These are phyloP conservation scores for Chloromyia formosa DNA, from an alignment of 2,888 invertebrate genomes.

Conservation along the genomic window DNA sequence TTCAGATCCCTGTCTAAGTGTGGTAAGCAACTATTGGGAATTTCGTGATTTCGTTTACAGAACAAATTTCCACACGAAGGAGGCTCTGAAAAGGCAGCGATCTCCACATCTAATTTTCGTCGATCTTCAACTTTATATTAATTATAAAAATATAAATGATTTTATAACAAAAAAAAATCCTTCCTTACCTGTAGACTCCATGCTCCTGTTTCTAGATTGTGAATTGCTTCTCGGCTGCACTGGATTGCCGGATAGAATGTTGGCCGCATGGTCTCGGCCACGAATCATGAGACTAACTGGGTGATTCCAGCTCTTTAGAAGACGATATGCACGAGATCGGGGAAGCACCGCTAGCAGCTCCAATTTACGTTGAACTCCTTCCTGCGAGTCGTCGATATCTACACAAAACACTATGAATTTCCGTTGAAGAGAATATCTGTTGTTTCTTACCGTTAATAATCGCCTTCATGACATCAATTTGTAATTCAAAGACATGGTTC, in stretches of 20 bases:
- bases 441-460: slow-evolving; percentile 74
- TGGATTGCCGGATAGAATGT: slow-evolving; percentile 79
- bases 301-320: slow-evolving; percentile 81
- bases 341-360: slow-evolving; percentile 78
- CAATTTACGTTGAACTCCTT: slow-evolving; percentile 75
- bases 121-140: neutral
- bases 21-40: neutral
- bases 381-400: slow-evolving; percentile 66
- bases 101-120: neutral
- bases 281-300: slow-evolving; percentile 79
- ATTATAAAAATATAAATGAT: neutral
- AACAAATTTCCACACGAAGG: slow-evolving; percentile 21
- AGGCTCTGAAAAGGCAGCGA: too few relatives aligned
- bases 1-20: neutral
- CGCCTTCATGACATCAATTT: slow-evolving; percentile 86
- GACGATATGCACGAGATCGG: slow-evolving; percentile 78
- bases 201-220: slow-evolving; percentile 39
- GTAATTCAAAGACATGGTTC: slow-evolving; percentile 84
- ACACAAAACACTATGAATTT: too few relatives aligned
- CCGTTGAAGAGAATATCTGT: neutral
- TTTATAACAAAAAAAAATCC: neutral
- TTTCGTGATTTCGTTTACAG: slow-evolving; percentile 18
- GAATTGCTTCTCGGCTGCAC: slow-evolving; percentile 54
- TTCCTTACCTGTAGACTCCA: slow-evolving; percentile 41
- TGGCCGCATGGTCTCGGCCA: slow-evolving; percentile 82